Base-by-base conservation (phyloP, 2,113 vertebrate genomes). In the Astur gentilis region DNA sequence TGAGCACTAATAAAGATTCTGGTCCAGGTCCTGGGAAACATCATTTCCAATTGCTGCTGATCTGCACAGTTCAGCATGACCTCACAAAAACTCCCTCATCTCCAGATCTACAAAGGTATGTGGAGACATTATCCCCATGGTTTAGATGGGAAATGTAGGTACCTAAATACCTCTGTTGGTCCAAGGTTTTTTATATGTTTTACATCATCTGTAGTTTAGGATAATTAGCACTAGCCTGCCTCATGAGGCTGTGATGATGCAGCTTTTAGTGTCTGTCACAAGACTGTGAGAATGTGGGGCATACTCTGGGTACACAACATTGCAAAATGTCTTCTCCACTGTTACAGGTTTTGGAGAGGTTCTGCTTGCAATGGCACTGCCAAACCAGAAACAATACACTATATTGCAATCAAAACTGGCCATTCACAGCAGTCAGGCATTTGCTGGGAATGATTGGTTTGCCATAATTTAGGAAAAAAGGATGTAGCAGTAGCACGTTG, bases 81-180 rank as follows among this genome's bases (percentile, higher is more conserved):
- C 55, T 89, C 64, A 55, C 21, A 47, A 44, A 75, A 85, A 38
- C 26, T 77, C 21, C 25, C 27, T 65, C 32, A 73, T 58, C 67
- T 83, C n/a, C 91, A 89, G 86, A 89, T 73, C 52, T 89, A 34
- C 91, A 78, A 83, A 95, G 91, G 69, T 95, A 75, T 62, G 29
- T 54, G 38, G 91, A 92, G 44, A 82, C 22, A 58, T 23, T 40
- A 61, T 27, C 36, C 20, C 7, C 22, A 78, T 70, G 26, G 72
- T 64, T 71, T 61, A 76, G 17, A 52, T 57, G n/a, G 26, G 40
- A 67, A 61, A 20, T 16, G 6, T 31, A 88, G 16, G 9, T 55
- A 65, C 22, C 45, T 57, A 85, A 71, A 87, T 81, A 61, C 1
- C 5, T 57, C 9, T 7, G 23, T 32, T 55, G 40, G 31, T 29